A percentile compares a stretch with the other conserved stretches of the same genome.
Evolutionary conservation across 2,888 invertebrate species (phyloP).

Genomic region (Cantharis lateralis): DNA sequence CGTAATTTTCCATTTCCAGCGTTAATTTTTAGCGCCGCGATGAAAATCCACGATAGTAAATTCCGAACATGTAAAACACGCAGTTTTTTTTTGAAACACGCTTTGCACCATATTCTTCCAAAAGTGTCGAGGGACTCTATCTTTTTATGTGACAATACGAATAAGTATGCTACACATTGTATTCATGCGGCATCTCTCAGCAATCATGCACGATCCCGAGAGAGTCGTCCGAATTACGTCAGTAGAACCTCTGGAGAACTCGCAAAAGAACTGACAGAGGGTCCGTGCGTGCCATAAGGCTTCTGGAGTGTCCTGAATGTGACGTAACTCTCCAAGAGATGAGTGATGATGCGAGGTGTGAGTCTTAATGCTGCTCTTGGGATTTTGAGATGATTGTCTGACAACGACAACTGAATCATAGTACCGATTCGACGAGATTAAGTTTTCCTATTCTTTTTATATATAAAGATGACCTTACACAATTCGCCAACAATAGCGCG

Average conservation of each 20-base stretch:
- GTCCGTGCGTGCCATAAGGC: slow-evolving; percentile 49
- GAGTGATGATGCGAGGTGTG: slow-evolving; percentile 50
- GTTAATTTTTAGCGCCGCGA: neutral
- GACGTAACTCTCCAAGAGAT: slow-evolving; percentile 43
- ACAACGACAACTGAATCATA: slow-evolving; percentile 49
- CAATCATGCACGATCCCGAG: slow-evolving; percentile 52
- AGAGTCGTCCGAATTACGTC: slow-evolving; percentile 54
- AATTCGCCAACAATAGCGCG: slow-evolving; percentile 3
- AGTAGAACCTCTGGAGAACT: slow-evolving; percentile 45
- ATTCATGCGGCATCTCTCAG: slow-evolving; percentile 53
- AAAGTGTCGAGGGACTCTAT: slow-evolving; percentile 26
- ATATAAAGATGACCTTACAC: slow-evolving; percentile 18
- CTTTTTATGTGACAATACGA: slow-evolving; percentile 49
- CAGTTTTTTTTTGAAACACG: slow-evolving; percentile 18
- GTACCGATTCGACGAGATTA: slow-evolving; percentile 33
- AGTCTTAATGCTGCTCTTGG: slow-evolving; percentile 52
- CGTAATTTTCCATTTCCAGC: neutral
- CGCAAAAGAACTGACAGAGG: slow-evolving; percentile 33
- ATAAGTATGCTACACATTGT: slow-evolving; percentile 49
- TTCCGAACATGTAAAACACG: slow-evolving; percentile 25
- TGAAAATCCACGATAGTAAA: slow-evolving; percentile 15
- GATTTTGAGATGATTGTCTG: slow-evolving; percentile 51
- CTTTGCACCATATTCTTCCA: slow-evolving; percentile 21
- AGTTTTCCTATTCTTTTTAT: slow-evolving; percentile 10
- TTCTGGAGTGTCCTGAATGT: slow-evolving; percentile 40